These are phyloP conservation scores for Aspidoscelis tigris DNA, from an alignment of 2,113 vertebrate species.

Conservation along the genomic window DNA sequence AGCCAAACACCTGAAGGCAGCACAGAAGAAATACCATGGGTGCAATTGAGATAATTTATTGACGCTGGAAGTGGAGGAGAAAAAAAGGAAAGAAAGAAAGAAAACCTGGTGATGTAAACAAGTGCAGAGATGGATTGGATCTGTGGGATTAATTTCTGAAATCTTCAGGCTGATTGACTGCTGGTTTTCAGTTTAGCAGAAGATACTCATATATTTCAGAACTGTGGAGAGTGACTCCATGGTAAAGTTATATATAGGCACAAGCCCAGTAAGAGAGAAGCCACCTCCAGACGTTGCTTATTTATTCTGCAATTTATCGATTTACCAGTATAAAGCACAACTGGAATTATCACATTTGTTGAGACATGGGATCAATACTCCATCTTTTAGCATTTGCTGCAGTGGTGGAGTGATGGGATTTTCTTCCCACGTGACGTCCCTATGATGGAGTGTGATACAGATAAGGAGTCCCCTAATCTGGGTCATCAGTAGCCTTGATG, in stretches of 20 bases:
- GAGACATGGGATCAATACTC: too few relatives aligned
- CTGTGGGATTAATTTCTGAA: rapidly evolving
- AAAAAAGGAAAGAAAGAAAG: too few relatives aligned
- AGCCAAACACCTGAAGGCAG: not conserved
- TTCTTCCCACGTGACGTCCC: too few relatives aligned
- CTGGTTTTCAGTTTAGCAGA: not conserved
- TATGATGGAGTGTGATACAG: too few relatives aligned
- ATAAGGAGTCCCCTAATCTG: too few relatives aligned
- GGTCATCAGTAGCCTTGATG: too few relatives aligned
- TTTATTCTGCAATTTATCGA: too few relatives aligned
- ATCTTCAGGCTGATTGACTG: not conserved
- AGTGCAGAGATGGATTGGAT: not conserved
- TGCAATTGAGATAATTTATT: not conserved
- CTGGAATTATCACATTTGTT: too few relatives aligned
- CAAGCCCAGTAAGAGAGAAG: not conserved
- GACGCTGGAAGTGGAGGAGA: rapidly evolving
- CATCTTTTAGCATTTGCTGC: too few relatives aligned
- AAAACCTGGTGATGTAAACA: conserved; percentile 6
- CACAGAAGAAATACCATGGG: conserved; percentile 2
- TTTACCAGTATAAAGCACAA: too few relatives aligned
- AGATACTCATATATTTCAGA: not conserved
- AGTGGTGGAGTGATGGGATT: too few relatives aligned
- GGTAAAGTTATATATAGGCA: not conserved
- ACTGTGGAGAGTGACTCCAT: not conserved
- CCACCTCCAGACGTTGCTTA: too few relatives aligned